Conservation (phyloP, 2,888 invertebrate genomes). For the Prosapia bicincta region DNA sequence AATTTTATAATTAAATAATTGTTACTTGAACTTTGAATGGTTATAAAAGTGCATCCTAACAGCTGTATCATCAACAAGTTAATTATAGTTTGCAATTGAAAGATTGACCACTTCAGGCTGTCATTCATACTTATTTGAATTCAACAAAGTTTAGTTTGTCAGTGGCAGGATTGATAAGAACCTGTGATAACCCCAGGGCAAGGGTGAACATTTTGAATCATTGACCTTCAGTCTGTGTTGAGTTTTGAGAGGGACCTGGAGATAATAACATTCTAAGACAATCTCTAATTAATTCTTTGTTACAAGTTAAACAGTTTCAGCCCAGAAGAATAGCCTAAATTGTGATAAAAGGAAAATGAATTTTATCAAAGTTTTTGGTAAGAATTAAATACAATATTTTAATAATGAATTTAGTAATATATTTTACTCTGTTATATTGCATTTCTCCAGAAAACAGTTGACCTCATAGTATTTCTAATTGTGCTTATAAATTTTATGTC, state of each 20-base stretch:
- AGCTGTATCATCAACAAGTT: background rate
- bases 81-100: background rate
- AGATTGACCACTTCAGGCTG: background rate
- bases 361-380: background rate
- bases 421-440: background rate
- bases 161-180: background rate
- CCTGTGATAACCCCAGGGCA: background rate
- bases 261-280: background rate
- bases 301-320: background rate
- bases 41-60: background rate
- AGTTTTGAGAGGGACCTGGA: background rate
- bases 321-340: background rate
- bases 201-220: background rate
- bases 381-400: background rate
- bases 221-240: background rate
- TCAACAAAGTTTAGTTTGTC: background rate
- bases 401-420: background rate
- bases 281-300: background rate
- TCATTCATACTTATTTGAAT: background rate
- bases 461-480: too few species aligned
- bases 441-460: too few species aligned
- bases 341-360: background rate
- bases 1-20: background rate
- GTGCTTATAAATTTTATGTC: too few species aligned
- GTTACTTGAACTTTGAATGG: background rate